These are phyloP conservation scores for Forbesichthys papilliferus DNA, from an alignment of 2,113 vertebrate genomes.

Conservation along the genomic window DNA sequence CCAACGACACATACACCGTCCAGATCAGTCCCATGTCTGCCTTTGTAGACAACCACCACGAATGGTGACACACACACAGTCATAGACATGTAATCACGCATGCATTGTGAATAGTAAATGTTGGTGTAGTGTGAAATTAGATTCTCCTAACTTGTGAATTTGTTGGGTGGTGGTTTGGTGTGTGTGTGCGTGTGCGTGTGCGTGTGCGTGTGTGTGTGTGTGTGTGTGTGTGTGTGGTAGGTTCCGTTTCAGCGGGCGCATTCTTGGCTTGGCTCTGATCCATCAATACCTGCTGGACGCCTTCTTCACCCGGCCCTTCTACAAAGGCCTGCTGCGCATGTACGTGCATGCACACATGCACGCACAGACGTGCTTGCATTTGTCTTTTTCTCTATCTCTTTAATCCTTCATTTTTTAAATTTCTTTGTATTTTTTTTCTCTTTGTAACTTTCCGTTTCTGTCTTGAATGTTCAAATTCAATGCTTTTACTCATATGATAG, in stretches of 20 bases:
- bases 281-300: constrained; percentile 93
- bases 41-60: constrained; percentile 94
- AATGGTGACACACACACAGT: constrained; percentile 81
- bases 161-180: neutral
- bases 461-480: no score
- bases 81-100: neutral
- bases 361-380: neutral
- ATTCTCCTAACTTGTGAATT: neutral
- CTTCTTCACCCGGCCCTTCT: constrained; percentile 93
- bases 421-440: neutral
- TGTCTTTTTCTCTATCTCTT: neutral
- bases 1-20: constrained; percentile 92
- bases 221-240: constrained; percentile 70
- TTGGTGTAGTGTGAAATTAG: neutral
- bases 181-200: neutral
- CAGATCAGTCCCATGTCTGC: constrained; percentile 97
- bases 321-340: constrained; percentile 87
- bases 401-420: no score
- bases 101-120: neutral
- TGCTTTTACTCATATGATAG: no score
- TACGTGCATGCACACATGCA: constrained; percentile 8
- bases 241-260: constrained; percentile 93
- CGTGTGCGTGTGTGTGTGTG: no score
- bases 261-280: constrained; percentile 90
- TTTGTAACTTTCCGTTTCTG: neutral